Base-by-base conservation (phyloP, 1,140 invertebrate species). In the Meteorus sp. region DNA sequence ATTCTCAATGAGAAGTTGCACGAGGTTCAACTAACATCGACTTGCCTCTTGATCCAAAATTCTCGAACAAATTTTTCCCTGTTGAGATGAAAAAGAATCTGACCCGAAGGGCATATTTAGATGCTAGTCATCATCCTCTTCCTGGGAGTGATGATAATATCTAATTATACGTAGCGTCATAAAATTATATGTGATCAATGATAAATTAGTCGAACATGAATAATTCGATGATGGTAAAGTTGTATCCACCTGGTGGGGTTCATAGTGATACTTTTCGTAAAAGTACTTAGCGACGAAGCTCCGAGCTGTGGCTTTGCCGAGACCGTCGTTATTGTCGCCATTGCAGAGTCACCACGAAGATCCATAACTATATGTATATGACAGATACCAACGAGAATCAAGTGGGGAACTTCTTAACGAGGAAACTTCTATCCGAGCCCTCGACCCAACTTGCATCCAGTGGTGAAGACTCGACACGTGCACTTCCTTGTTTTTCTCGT, bases 341-440 rank as follows among this genome's bases (percentile, higher is more conserved):
- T n/a, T 13, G 20, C 17, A 31, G n/a, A n/a, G 23, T 15, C 23
- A 8, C 20, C 29, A 33, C 23, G 43, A 45, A 25, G 25, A 45
- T 45, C 13, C 9, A 50, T 50, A 50, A 50, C 47, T 50, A 50
- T 50, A n/a, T n/a, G 47, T 45, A 45, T 45, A 50, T 33, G 29
- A 33, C 47, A 29, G 29, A 11, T 15, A 27, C 39, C 39, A 19
- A n/a, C 35, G 13, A 9, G 15, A 50, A 50, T 11, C 29, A 50
- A 31, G 27, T 17, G 29, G 47, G 7, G 20, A 50, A 50, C 47
- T 50, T 50, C 47, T 50, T 50, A 50, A 50, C 47, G 47, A 50
- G 47, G 29, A 50, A 50, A 50, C 27, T 50, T 50, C 47, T 17
- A 27, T 50, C 29, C 47, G n/a, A 50, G 47, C 23, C 25, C 43